Conservation (phyloP, 2,113 vertebrate genomes). For the Psettodes erumei region DNA sequence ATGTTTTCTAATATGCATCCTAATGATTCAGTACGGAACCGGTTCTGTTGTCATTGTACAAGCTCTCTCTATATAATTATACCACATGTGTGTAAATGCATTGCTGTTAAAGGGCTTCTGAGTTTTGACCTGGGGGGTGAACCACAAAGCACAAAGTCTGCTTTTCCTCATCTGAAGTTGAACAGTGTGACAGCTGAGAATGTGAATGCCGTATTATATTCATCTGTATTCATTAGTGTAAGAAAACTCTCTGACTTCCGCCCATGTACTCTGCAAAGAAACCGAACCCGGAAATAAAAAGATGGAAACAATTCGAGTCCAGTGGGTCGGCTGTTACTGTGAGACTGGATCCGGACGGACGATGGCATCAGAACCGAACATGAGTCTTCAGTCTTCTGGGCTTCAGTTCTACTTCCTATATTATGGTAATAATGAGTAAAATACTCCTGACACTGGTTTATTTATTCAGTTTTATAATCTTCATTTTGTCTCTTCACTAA, state of each 20-base stretch:
- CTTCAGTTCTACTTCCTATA: background rate
- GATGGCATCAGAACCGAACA: constrained; percentile 64
- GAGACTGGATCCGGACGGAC: constrained; percentile 37
- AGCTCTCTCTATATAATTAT: constrained; percentile 33
- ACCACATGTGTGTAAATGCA: constrained; percentile 33
- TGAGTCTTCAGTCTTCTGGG: background rate
- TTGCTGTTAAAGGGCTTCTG: constrained; percentile 62
- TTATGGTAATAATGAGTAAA: background rate
- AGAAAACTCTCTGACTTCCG: too few species aligned
- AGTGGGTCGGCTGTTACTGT: background rate
- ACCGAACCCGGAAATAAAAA: constrained; percentile 90
- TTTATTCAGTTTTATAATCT: constrained; percentile 67
- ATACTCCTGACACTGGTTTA: background rate
- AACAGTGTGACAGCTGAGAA: constrained; percentile 25
- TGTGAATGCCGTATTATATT: constrained; percentile 77
- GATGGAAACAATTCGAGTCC: constrained; percentile 72
- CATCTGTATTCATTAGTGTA: constrained; percentile 61
- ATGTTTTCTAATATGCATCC: constrained; percentile 60
- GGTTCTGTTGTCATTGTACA: constrained; percentile 20
- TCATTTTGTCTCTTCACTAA: too few species aligned
- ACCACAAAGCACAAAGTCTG: constrained; percentile 70
- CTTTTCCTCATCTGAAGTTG: constrained; percentile 32
- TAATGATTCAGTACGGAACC: constrained; percentile 31
- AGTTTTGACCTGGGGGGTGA: constrained; percentile 70
- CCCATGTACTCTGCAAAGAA: constrained; percentile 82